A percentile compares a stretch with the other conserved stretches of the same genome.
phyloP scores from a whole-genome alignment of 2,113 vertebrate genomes.

The Anarrhichthys ocellatus region DNA sequence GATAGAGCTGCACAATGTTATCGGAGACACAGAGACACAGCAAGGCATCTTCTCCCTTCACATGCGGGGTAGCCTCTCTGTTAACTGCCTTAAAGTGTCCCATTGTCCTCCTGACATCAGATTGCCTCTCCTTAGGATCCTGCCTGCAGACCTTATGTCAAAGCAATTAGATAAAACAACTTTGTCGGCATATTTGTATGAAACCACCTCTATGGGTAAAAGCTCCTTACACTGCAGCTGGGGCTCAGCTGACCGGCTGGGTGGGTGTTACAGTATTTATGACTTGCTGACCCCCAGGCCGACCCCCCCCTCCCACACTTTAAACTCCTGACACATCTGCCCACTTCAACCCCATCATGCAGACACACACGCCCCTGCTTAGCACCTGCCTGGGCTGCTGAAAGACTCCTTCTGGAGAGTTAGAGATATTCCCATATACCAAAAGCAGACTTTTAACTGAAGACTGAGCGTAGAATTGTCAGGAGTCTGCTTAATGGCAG shows the following conservation, averaged over 20 bases:
- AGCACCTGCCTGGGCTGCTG: slow-evolving; percentile 53
- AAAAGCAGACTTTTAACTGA: slow-evolving; percentile 29
- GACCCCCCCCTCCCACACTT: slow-evolving; percentile 13
- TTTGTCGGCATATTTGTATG: slow-evolving; percentile 35
- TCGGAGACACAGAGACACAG: slow-evolving; percentile 46
- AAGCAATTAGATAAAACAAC: slow-evolving; percentile 37
- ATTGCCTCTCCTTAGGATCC: slow-evolving; percentile 2
- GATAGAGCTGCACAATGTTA: slow-evolving; percentile 54
- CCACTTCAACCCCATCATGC: slow-evolving; percentile 35
- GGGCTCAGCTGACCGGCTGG: slow-evolving; percentile 28
- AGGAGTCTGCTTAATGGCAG: slow-evolving; percentile 27
- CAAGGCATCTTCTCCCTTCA: slow-evolving; percentile 27
- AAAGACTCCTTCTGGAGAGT: slow-evolving; percentile 50
- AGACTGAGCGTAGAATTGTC: slow-evolving; percentile 62
- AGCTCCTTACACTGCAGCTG: slow-evolving; percentile 19
- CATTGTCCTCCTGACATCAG: slow-evolving; percentile 42
- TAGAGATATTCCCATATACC: slow-evolving; percentile 10
- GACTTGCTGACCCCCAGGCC: slow-evolving; percentile 43
- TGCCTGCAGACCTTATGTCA: slow-evolving; percentile 36
- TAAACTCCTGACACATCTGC: slow-evolving; percentile 51
- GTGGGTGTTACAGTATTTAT: slow-evolving; percentile 63
- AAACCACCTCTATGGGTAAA: slow-evolving; percentile 21
- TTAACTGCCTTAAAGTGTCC: slow-evolving; percentile 12
- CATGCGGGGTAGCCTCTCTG: slow-evolving; percentile 25
- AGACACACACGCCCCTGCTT: slow-evolving; percentile 43